Conservation (phyloP, 23 tunicate species). For the Corella eumyota region DNA sequence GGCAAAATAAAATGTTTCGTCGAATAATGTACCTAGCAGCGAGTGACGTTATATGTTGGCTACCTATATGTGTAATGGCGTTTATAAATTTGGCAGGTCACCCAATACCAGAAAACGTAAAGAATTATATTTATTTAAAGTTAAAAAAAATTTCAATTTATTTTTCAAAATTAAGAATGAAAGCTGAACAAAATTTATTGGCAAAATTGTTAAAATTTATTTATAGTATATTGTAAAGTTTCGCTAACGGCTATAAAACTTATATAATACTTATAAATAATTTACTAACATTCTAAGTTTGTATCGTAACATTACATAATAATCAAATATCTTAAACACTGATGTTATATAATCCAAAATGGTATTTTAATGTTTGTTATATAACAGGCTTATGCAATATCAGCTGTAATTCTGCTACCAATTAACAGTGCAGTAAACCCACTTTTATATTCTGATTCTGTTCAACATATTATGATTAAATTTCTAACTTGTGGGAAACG, state of each 20-base stretch:
- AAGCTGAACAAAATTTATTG: too few species aligned
- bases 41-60: conserved; percentile 22
- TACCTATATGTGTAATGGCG: conserved; percentile 20
- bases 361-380: background rate
- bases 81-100: conserved; percentile 15
- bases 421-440: conserved; percentile 35
- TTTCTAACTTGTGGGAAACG: conserved; percentile 10
- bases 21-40: conserved; percentile 13
- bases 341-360: background rate
- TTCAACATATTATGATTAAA: conserved; percentile 12
- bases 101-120: conserved; percentile 15
- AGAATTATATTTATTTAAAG: background rate
- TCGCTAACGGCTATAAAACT: background rate
- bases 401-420: conserved; percentile 19
- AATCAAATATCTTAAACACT: too few species aligned
- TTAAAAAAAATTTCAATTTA: background rate
- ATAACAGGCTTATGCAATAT: conserved; percentile 14
- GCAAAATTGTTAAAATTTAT: too few species aligned
- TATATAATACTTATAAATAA: too few species aligned
- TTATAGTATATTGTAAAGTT: background rate
- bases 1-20: conserved; percentile 17
- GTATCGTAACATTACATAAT: too few species aligned
- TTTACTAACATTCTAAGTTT: too few species aligned
- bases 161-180: too few species aligned
- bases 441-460: conserved; percentile 7